A percentile compares a stretch with the other conserved stretches of the same genome.
phyloP scores from a whole-genome alignment of 2,888 invertebrate species.

The Celastrina argiolus region DNA sequence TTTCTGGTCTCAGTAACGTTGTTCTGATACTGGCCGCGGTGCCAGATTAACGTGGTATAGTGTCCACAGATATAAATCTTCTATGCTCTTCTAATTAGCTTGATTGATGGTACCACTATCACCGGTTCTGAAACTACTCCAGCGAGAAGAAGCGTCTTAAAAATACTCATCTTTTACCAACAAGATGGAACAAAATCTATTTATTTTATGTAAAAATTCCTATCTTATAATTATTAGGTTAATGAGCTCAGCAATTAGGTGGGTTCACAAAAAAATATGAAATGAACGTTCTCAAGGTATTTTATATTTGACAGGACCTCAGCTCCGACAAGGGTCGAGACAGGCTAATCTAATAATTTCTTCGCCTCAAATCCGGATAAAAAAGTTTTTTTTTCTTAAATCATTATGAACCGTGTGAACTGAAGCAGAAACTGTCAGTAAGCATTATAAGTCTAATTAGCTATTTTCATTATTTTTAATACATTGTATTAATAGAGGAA shows the following conservation, averaged over 20 bases:
- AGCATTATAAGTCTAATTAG: neutral
- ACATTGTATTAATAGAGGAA: too few relatives aligned
- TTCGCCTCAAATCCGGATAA: neutral
- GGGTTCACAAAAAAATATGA: slow-evolving; percentile 7
- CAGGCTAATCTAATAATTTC: slow-evolving; percentile 12
- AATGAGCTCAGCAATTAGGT: slow-evolving; percentile 1
- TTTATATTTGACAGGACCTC: slow-evolving; percentile 15
- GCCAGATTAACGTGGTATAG: too few relatives aligned
- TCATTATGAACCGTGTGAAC: neutral
- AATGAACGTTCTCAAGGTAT: slow-evolving; percentile 15
- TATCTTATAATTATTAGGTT: neutral
- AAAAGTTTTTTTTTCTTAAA: neutral
- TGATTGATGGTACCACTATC: too few relatives aligned
- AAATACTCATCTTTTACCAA: too few relatives aligned
- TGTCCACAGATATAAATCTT: too few relatives aligned
- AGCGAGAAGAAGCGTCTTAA: too few relatives aligned
- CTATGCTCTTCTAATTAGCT: too few relatives aligned
- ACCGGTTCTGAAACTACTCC: too few relatives aligned
- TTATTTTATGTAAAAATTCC: neutral
- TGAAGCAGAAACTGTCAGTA: neutral
- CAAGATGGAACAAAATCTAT: too few relatives aligned
- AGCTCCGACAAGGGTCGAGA: slow-evolving; percentile 5
- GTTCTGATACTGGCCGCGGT: too few relatives aligned
- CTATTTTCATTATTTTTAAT: neutral
- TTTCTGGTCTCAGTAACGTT: too few relatives aligned